A percentile compares a stretch with the other conserved stretches of the same genome.
These are phyloP conservation scores for Proctacanthus coquilletti DNA, from an alignment of 1,140 invertebrate species.

Conservation along the genomic window DNA sequence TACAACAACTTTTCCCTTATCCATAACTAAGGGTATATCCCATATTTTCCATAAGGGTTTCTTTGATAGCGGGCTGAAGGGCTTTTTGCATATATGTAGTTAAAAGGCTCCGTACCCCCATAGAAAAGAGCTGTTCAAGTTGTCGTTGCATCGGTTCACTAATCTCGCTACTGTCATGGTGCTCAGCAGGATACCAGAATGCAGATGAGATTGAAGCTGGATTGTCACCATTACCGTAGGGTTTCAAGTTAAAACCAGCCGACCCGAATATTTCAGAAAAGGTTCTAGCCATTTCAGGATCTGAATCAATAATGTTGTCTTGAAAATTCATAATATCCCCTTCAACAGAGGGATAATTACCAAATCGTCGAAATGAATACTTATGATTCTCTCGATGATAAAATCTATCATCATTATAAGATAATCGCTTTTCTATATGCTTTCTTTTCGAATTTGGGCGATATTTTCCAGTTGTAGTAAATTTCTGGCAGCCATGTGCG, in stretches of 20 bases:
- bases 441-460: constrained; percentile 23
- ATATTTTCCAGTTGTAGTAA: no score
- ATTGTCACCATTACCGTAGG: no score
- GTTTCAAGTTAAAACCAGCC: no score
- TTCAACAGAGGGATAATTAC: not conserved
- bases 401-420: not conserved
- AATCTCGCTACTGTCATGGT: constrained; percentile 26
- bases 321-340: not conserved
- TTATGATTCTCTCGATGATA: not conserved
- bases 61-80: constrained; percentile 65
- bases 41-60: constrained; percentile 69
- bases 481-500: constrained; percentile 63
- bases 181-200: not conserved
- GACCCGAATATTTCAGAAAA: not conserved
- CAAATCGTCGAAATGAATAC: not conserved
- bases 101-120: constrained; percentile 57
- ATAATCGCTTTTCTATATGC: not conserved
- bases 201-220: not conserved
- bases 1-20: constrained; percentile 11
- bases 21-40: constrained; percentile 73
- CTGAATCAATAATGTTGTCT: constrained; percentile 1
- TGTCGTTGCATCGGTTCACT: constrained; percentile 51
- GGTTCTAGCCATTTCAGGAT: not conserved
- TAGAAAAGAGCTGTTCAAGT: constrained; percentile 68
- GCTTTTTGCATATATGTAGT: constrained; percentile 70